Evolutionary conservation across 2,113 vertebrate species (phyloP).

Genomic region (Petrocephalus microphthalmus): DNA sequence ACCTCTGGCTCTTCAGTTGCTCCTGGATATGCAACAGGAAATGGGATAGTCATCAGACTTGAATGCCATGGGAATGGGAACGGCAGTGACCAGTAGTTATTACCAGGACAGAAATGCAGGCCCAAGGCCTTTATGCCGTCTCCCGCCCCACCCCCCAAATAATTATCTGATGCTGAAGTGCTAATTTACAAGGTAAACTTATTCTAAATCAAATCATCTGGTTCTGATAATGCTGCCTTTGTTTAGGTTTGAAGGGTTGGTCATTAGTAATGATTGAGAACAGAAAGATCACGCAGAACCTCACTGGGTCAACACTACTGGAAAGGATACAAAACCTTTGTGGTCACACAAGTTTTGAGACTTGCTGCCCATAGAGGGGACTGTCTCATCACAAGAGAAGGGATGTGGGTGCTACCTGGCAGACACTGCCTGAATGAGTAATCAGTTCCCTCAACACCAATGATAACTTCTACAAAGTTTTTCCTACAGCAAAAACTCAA

Average conservation of each 20-base stretch:
- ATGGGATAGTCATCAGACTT: neutral
- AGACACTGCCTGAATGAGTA: neutral
- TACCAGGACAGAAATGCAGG: neutral
- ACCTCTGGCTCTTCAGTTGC: slow-evolving; percentile 96
- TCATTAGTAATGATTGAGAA: neutral
- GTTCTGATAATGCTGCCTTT: neutral
- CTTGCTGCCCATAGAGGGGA: neutral
- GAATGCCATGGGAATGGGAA: neutral
- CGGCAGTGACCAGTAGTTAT: neutral
- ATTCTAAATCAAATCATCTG: neutral
- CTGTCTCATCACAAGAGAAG: neutral
- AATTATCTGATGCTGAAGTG: neutral
- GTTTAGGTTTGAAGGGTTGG: neutral
- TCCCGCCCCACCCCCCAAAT: neutral
- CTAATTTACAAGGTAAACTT: neutral
- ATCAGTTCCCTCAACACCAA: neutral
- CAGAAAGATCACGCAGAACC: neutral
- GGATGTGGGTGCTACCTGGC: neutral
- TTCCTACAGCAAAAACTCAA: neutral
- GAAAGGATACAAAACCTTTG: neutral
- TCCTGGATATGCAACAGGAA: slow-evolving; percentile 57
- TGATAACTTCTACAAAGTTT: neutral
- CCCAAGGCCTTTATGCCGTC: too few relatives aligned
- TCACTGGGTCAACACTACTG: neutral
- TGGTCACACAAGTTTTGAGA: neutral